Conservation (phyloP, 1,140 invertebrate species). For the Sitodiplosis mosellana region DNA sequence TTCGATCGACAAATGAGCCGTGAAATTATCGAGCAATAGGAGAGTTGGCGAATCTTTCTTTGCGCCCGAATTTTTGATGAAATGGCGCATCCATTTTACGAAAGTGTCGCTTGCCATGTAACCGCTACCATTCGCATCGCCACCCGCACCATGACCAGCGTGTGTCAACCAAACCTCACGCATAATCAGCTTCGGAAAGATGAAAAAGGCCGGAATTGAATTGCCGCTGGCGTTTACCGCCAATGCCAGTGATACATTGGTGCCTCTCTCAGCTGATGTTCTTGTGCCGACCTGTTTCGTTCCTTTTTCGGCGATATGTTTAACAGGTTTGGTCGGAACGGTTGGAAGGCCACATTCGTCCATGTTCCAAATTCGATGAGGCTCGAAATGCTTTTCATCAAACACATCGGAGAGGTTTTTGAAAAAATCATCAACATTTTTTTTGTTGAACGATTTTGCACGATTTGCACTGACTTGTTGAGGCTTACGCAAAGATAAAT, state of each 20-base stretch:
- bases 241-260: conserved; percentile 15
- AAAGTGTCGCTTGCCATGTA: conserved; percentile 19
- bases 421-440: not conserved
- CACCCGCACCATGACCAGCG: conserved; percentile 19
- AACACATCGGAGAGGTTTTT: not conserved
- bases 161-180: conserved; percentile 12
- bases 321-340: conserved; percentile 16
- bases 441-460: not conserved
- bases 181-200: conserved; percentile 22
- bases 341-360: conserved; percentile 22
- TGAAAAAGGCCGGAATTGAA: conserved; percentile 17
- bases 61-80: conserved; percentile 16
- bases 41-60: conserved; percentile 12
- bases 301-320: conserved; percentile 18
- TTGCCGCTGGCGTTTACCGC: conserved; percentile 15
- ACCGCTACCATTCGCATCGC: conserved; percentile 12
- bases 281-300: conserved; percentile 15
- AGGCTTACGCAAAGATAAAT: not conserved
- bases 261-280: conserved; percentile 16
- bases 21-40: conserved; percentile 23
- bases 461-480: not conserved
- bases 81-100: conserved; percentile 21
- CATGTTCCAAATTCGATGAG: conserved; percentile 17
- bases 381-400: not conserved
- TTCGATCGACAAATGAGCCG: conserved; percentile 21